phyloP scores from a whole-genome alignment of 2,797 vertebrate genomes.

The Eidolon dupreanum region DNA sequence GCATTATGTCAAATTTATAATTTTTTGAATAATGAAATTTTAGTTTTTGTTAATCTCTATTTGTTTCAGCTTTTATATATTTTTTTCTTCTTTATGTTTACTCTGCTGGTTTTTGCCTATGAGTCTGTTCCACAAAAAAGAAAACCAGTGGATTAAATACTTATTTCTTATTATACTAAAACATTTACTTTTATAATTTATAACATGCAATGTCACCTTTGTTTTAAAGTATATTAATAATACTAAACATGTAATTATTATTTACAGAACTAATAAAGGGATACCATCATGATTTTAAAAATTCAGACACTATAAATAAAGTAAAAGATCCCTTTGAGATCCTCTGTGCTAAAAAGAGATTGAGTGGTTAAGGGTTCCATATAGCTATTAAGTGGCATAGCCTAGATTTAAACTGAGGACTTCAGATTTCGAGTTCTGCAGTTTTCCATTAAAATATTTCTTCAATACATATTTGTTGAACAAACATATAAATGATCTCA shows the following conservation, averaged over 20 bases:
- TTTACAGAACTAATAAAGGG: neutral
- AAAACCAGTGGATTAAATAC: neutral
- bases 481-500: neutral
- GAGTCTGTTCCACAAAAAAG: neutral
- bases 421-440: neutral
- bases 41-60: neutral
- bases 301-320: slow-evolving; percentile 2
- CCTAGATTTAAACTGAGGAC: neutral
- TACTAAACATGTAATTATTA: neutral
- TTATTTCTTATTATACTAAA: neutral
- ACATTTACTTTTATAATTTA: neutral
- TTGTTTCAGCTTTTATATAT: neutral
- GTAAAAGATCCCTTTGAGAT: neutral
- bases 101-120: neutral
- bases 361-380: neutral
- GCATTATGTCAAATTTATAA: neutral
- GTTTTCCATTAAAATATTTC: neutral
- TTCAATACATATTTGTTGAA: neutral
- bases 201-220: neutral
- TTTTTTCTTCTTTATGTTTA: neutral
- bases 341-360: neutral
- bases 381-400: neutral
- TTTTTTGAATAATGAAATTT: neutral
- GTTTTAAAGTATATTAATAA: neutral
- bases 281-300: neutral